Percentiles rank a stretch among this genome's conserved stretches.
Evolutionary conservation across 2,113 vertebrate genomes (phyloP).

Genomic region (Hemicordylus capensis): DNA sequence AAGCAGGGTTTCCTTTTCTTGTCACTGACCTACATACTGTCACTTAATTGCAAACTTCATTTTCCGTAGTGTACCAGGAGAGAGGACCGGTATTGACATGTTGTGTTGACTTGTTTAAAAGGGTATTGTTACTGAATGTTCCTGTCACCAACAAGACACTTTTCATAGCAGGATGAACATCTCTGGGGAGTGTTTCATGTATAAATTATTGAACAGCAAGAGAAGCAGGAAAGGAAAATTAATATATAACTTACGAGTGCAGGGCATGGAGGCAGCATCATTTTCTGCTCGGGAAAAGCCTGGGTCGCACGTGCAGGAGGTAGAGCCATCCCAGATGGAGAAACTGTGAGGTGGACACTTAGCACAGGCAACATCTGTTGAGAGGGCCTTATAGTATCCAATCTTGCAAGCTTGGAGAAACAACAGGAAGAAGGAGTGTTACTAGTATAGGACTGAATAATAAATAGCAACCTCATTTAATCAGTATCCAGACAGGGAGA

Average conservation of each 20-base stretch:
- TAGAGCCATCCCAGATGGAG: constrained; percentile 92
- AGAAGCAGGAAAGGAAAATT: constrained; percentile 2
- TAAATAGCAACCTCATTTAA: constrained; percentile 46
- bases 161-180: constrained; percentile 6
- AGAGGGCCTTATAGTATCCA: constrained; percentile 94
- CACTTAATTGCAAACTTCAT: constrained; percentile 30
- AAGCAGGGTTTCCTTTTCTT: not conserved
- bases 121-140: constrained; percentile 1
- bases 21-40: constrained; percentile 26
- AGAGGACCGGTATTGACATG: constrained; percentile 19
- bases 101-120: constrained; percentile 15
- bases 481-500: constrained; percentile 46
- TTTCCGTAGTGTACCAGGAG: constrained; percentile 9
- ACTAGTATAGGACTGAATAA: constrained; percentile 24
- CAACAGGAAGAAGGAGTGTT: constrained; percentile 51
- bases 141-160: not conserved
- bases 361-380: constrained; percentile 87
- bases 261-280: constrained; percentile 93
- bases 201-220: not conserved
- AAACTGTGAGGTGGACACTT: constrained; percentile 96
- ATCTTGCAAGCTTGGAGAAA: constrained; percentile 89
- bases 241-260: constrained; percentile 88
- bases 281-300: constrained; percentile 93
- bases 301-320: constrained; percentile 92
- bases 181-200: not conserved